Conservation (phyloP, 2,113 vertebrate species). For the Apodemus speciosus region DNA sequence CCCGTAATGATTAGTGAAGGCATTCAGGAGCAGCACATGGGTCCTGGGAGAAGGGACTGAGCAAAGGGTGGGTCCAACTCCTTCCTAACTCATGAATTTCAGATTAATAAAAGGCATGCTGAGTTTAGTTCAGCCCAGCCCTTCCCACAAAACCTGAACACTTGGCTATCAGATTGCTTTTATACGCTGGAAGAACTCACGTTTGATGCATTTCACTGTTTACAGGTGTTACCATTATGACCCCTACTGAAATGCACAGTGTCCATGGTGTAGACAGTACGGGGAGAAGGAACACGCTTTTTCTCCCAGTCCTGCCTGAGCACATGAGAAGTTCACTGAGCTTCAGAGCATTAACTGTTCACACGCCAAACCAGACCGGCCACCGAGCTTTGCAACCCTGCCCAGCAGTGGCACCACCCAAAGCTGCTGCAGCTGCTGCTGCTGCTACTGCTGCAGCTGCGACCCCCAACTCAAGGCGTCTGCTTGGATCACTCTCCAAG, state of each 20-base stretch:
- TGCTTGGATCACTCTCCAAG: neutral
- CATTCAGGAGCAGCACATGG: neutral
- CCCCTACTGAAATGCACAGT: neutral
- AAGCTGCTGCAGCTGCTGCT: neutral
- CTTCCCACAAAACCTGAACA: neutral
- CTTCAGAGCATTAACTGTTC: neutral
- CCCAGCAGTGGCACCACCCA: too few species aligned
- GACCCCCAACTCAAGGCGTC: neutral
- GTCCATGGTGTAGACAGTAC: neutral
- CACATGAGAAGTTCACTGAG: neutral
- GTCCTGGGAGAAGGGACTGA: neutral
- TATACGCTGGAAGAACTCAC: neutral
- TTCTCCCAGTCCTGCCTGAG: neutral
- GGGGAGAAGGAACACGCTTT: neutral
- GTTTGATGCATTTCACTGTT: neutral
- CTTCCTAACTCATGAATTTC: neutral
- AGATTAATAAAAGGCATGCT: neutral
- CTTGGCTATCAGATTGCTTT: neutral
- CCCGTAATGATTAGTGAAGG: neutral
- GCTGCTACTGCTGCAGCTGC: fast-evolving
- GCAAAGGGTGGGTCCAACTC: neutral
- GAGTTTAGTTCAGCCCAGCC: neutral
- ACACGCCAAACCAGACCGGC: neutral
- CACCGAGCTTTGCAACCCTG: neutral
- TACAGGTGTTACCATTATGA: neutral